Conservation (phyloP, 2,888 invertebrate genomes). For the Stegana nigrithorax region DNA sequence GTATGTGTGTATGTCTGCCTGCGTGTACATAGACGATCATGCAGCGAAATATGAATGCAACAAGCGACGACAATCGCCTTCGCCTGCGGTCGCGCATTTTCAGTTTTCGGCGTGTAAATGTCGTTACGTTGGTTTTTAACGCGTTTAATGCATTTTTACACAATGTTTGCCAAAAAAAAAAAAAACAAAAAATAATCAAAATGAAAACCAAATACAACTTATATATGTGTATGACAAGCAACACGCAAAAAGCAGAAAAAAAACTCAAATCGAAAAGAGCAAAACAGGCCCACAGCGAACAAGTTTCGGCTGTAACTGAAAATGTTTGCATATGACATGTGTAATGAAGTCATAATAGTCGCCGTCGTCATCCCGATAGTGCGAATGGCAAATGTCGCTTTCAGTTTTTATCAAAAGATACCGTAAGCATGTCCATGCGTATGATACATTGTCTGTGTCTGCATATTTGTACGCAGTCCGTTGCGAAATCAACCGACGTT, state of each 20-base stretch:
- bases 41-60: too few relatives aligned
- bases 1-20: too few relatives aligned
- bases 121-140: not conserved
- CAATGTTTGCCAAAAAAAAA: too few relatives aligned
- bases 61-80: too few relatives aligned
- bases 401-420: not conserved
- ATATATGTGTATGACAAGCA: not conserved
- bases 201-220: not conserved
- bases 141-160: not conserved
- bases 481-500: too few relatives aligned
- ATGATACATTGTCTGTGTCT: not conserved
- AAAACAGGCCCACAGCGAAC: too few relatives aligned
- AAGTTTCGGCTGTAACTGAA: too few relatives aligned
- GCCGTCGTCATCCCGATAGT: not conserved
- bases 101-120: conserved; percentile 10
- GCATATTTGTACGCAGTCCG: not conserved
- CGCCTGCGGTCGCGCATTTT: too few relatives aligned
- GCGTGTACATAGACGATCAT: too few relatives aligned
- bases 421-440: too few relatives aligned
- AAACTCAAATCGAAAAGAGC: too few relatives aligned
- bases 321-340: conserved; percentile 60
- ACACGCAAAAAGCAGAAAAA: not conserved
- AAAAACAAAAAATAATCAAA: too few relatives aligned
- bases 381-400: conserved; percentile 8
- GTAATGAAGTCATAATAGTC: conserved; percentile 60